Conservation (phyloP, 1,140 invertebrate species). For the Neodiprion virginianus region DNA sequence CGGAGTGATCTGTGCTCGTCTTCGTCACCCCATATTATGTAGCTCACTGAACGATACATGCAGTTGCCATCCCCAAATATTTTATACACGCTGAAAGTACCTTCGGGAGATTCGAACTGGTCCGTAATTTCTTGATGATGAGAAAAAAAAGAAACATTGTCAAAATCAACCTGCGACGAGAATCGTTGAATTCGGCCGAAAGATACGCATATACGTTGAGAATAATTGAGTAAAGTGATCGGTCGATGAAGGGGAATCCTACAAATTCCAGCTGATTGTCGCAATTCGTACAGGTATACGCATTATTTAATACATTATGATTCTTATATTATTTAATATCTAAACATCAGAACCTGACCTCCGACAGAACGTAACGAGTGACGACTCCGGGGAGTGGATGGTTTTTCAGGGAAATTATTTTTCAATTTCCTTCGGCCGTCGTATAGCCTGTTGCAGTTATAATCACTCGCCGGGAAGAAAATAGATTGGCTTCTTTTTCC, state of each 20-base stretch:
- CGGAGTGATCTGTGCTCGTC: slow-evolving; percentile 44
- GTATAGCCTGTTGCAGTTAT: not conserved
- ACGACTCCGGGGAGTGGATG: not conserved
- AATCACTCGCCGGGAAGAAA: not conserved
- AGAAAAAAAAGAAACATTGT: slow-evolving; percentile 10
- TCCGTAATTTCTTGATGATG: slow-evolving; percentile 38
- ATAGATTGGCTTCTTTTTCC: not conserved
- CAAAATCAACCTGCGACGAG: not conserved
- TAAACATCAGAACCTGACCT: not conserved
- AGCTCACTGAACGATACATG: slow-evolving; percentile 52
- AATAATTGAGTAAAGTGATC: slow-evolving; percentile 18
- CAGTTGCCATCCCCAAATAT: slow-evolving; percentile 55
- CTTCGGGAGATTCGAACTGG: slow-evolving; percentile 40
- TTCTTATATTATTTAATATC: not conserved
- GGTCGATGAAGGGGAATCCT: not conserved
- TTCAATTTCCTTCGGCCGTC: not conserved
- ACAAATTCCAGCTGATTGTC: not conserved
- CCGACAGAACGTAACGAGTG: not conserved
- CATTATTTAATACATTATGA: not conserved
- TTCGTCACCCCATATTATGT: slow-evolving; percentile 49
- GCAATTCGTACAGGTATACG: not conserved
- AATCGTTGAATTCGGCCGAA: not conserved
- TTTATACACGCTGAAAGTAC: slow-evolving; percentile 49
- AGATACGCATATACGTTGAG: not conserved
- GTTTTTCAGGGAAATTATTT: not conserved